These are phyloP conservation scores for Electrophaes corylata DNA, from an alignment of 2,888 invertebrate species.

Conservation along the genomic window DNA sequence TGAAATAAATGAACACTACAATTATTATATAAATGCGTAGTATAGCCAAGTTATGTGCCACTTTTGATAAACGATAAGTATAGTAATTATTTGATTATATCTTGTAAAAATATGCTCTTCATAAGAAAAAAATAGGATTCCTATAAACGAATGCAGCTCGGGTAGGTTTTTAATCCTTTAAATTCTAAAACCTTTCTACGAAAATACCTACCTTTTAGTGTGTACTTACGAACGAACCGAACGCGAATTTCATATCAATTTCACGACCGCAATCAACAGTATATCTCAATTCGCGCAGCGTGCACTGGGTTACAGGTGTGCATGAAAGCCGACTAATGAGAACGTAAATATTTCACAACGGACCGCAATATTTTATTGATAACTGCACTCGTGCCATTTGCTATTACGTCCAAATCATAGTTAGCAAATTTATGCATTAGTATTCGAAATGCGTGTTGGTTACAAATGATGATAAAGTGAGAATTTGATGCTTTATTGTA, in stretches of 20 bases:
- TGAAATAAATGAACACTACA: too few species aligned
- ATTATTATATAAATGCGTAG: too few species aligned
- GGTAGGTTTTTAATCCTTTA: background rate
- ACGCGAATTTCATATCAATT: constrained; percentile 22
- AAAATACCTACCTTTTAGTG: background rate
- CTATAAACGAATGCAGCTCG: background rate
- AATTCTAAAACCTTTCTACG: background rate
- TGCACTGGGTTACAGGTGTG: constrained; percentile 35
- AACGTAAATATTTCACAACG: constrained; percentile 66
- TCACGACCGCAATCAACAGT: constrained; percentile 22
- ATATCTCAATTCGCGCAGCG: constrained; percentile 34
- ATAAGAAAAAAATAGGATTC: too few species aligned
- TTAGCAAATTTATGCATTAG: constrained; percentile 39
- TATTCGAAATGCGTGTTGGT: constrained; percentile 30
- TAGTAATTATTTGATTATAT: too few species aligned
- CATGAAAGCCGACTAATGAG: constrained; percentile 60
- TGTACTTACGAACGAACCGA: background rate
- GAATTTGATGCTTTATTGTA: too few species aligned
- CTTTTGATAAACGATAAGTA: too few species aligned
- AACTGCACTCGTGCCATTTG: constrained; percentile 43
- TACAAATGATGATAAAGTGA: constrained; percentile 12
- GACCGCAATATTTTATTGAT: constrained; percentile 64
- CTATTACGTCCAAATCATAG: constrained; percentile 42
- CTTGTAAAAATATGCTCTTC: too few species aligned
- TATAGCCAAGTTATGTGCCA: too few species aligned